Base-by-base conservation (phyloP, 2,888 invertebrate species). In the Alentia gelatinosa region DNA sequence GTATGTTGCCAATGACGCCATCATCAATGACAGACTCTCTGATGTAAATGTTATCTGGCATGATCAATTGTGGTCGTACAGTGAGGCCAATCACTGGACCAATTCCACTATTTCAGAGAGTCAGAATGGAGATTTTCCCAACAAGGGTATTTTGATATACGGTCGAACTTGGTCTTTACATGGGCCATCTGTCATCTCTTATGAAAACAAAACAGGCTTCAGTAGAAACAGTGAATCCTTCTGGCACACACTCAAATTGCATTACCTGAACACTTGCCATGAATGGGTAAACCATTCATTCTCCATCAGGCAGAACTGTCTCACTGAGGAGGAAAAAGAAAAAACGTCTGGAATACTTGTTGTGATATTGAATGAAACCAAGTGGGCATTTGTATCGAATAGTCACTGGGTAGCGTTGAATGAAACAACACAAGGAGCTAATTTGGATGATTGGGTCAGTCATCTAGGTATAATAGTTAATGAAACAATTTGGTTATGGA, bases 401-500 rank as follows among this genome's bases (percentile, higher is more conserved):
- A 39, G n/a, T 9, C 19, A 79, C 1, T 79, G 79, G 79, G 1
- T n/a, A n/a, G 37, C 39, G n/a, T 19, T 79, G 0, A 26, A 68
- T 30, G 30, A n/a, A 74, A 30, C 74, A 7, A 33, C 74, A 26
- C 3, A 15, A 19, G 35, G 23, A 23, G 15, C 15, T 3, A 15
- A 35, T 4, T 15, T 7, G 23, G 9, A 26, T 19, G 4, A 23
- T n/a, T 40, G 84, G 79, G 15, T n/a, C 42, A 50, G 47, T 23
- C 7, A 42, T 12, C n/a, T 86, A 33, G 86, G 86, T 7, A 3
- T 86, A 30, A 86, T 40, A 30, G 47, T 86, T 23, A 42, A 42
- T 42, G 50, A 42, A 23, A 86, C 86, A 47, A 35, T 86, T 1
- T 86, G 86, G 86, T 1, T 86, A 86, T 86, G 86, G 86, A 86